Evolutionary conservation across 2,797 vertebrate genomes (phyloP).

Genomic region (Cossypha polioptera): DNA sequence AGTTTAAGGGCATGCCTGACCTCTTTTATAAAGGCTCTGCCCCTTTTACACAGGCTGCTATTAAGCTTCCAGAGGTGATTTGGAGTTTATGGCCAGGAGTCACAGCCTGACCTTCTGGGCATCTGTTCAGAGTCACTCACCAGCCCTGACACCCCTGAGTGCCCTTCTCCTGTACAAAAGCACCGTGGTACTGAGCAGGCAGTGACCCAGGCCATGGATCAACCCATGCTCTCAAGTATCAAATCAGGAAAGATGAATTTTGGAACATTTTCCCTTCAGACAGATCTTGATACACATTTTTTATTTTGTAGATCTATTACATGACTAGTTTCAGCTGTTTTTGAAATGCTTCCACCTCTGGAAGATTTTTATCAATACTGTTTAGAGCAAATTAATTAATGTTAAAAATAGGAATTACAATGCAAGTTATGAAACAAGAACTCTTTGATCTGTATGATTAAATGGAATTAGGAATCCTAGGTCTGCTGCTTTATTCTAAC

Average conservation of each 20-base stretch:
- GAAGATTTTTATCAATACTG: background rate
- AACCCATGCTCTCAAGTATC: background rate
- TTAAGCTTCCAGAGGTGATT: background rate
- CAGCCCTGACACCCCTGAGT: background rate
- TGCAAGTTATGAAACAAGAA: background rate
- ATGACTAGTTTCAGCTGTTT: background rate
- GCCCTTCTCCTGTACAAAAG: background rate
- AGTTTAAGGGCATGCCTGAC: background rate
- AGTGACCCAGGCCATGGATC: background rate
- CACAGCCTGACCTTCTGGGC: background rate
- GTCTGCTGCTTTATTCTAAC: background rate
- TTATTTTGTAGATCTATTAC: background rate
- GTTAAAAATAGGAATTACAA: background rate
- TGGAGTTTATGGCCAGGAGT: background rate
- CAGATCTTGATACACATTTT: background rate
- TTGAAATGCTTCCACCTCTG: background rate
- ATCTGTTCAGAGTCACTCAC: background rate
- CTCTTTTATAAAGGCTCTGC: background rate
- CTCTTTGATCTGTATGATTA: background rate
- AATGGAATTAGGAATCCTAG: background rate
- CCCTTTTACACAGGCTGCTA: background rate
- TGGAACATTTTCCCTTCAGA: background rate
- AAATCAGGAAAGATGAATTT: background rate
- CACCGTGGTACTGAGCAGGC: background rate
- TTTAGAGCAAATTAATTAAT: background rate